phyloP scores from a whole-genome alignment of 2,113 vertebrate species.

The Galemys pyrenaicus region DNA sequence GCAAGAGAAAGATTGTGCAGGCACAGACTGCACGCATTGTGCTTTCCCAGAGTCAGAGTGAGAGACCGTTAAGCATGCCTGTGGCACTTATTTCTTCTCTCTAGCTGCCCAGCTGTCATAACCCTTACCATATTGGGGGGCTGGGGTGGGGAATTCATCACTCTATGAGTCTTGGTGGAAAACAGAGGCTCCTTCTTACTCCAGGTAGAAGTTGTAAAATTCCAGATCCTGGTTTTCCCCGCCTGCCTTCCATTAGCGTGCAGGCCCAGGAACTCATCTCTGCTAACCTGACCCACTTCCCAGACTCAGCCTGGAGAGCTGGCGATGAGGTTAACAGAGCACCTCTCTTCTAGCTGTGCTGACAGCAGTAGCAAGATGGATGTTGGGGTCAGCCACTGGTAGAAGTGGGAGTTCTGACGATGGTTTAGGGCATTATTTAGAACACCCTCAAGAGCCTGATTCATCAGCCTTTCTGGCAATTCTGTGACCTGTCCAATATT shows the following conservation, averaged over 20 bases:
- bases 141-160: neutral
- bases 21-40: neutral
- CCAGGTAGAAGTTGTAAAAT: neutral
- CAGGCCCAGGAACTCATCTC: too few relatives aligned
- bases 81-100: neutral
- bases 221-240: neutral
- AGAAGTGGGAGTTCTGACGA: neutral
- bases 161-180: neutral
- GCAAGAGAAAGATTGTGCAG: neutral
- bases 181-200: neutral
- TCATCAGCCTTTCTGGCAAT: neutral
- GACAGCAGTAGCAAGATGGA: neutral
- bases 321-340: neutral
- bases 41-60: too few relatives aligned
- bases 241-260: neutral
- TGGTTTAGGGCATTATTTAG: neutral
- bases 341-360: neutral
- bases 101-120: neutral
- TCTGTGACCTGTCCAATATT: neutral
- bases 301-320: neutral
- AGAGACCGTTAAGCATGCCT: neutral
- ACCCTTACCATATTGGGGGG: neutral
- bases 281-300: neutral
- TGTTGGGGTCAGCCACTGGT: neutral
- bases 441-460: neutral